Evolutionary conservation across 2,113 vertebrate genomes (phyloP), one percentile per base, ranked within the genome.

Genomic region (Cyanoderma ruficeps): DNA sequence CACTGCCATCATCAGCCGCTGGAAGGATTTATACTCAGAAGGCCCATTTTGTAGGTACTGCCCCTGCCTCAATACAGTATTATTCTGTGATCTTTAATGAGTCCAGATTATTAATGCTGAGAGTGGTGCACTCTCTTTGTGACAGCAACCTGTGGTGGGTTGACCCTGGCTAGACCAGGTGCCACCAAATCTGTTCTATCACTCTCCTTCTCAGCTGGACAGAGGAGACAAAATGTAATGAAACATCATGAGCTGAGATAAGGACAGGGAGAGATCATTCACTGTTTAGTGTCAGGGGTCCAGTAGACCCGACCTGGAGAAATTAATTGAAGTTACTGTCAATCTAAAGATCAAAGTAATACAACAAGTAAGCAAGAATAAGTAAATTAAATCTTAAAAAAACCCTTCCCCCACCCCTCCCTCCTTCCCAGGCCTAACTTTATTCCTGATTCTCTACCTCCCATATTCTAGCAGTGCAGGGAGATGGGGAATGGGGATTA

Each of bases 361-460:
- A 41, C 31, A 30, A 30, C 2, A 33, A 33, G 6, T 42, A 57
- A 67, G 20, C 15, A 57, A 80, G 6, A 42, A 37, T 27, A 44
- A 33, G 37, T 57, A 57, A 74, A 65, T 39, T 4, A 28, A 81
- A 81, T 44, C 11, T 52, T 80, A 3, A 37, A 57, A 41, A 72
- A 63, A 9, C 6, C 3, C 7, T 7, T n/a, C 42, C 7, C 8
- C 1, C 11, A 35, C 25, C 9, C 4, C 14, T 71, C 20, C 21
- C 7, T 64, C 50, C 35, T 37, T 64, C 17, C 31, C 6, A 35
- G 50, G 4, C 27, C 27, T 37, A 42, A 27, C 18, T 64, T 71
- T 30, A 71, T 71, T 49, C 21, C 42, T 0, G 0, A 3, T 56
- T 64, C 42, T 49, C 25, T 25, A 5, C 13, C 16, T 49, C 13